Conservation (phyloP, 2,113 vertebrate genomes). For the Ciconia stormi region DNA sequence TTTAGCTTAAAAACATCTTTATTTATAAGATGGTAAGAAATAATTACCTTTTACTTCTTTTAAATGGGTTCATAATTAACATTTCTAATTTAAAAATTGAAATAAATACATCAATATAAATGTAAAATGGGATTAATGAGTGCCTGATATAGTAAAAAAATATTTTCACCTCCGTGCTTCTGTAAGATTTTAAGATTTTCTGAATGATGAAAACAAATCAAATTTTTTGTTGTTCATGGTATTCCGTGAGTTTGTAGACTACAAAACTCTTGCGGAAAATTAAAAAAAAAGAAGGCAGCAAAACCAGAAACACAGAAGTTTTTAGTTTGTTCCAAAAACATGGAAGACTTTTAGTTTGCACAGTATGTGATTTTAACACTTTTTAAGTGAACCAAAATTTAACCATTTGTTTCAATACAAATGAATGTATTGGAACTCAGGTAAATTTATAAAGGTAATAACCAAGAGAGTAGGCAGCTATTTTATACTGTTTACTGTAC, state of each 20-base stretch:
- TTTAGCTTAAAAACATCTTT: constrained; percentile 58
- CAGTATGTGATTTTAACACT: background rate
- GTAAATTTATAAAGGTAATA: background rate
- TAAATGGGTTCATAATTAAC: constrained; percentile 55
- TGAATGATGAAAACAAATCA: background rate
- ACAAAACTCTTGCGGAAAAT: background rate
- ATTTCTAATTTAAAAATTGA: constrained; percentile 58
- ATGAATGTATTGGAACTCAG: background rate
- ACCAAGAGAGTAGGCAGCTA: background rate
- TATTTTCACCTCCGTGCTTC: background rate
- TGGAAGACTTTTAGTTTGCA: background rate
- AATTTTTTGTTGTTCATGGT: background rate
- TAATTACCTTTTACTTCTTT: constrained; percentile 59
- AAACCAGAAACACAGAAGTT: background rate
- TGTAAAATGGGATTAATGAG: constrained; percentile 28
- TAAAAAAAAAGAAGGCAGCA: background rate
- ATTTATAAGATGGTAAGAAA: constrained; percentile 34
- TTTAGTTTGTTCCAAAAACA: background rate
- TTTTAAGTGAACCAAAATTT: background rate
- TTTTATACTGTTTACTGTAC: background rate
- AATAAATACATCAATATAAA: constrained; percentile 22
- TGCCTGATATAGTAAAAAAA: background rate
- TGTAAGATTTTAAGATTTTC: background rate
- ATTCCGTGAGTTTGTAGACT: background rate
- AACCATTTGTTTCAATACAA: background rate